Evolutionary conservation across 2,113 vertebrate genomes (phyloP).

Genomic region (Stictonetta naevosa): DNA sequence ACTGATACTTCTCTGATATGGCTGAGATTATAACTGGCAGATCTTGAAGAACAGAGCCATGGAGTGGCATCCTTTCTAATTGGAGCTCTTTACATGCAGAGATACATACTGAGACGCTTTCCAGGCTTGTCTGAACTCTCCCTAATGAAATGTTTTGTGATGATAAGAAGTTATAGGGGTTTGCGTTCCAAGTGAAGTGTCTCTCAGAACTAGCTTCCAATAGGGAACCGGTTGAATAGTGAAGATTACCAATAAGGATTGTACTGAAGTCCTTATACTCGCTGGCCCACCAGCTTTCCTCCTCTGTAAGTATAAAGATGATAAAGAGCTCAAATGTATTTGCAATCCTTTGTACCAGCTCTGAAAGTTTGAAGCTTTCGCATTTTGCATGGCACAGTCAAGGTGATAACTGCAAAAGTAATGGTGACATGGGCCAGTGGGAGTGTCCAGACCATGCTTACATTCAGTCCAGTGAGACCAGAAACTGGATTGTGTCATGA

Average conservation of each 20-base stretch:
- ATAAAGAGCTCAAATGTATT: neutral
- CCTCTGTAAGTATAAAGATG: neutral
- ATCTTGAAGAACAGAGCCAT: neutral
- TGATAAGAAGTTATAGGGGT: neutral
- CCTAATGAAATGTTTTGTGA: neutral
- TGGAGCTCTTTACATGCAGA: neutral
- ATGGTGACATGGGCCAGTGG: neutral
- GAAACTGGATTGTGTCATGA: neutral
- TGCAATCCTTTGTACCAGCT: neutral
- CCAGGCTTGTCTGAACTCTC: neutral
- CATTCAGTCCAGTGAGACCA: neutral
- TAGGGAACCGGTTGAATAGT: neutral
- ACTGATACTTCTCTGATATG: neutral
- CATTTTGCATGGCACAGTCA: neutral
- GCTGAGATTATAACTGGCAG: neutral
- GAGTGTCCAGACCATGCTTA: fast-evolving
- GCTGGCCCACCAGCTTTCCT: neutral
- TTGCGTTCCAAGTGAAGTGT: neutral
- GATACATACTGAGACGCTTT: neutral
- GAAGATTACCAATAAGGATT: neutral
- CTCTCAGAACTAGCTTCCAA: neutral
- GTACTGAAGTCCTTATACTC: neutral
- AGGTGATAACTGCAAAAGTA: neutral
- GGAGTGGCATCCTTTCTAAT: neutral
- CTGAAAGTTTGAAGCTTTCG: neutral